These are phyloP conservation scores for Rhynchomys soricoides DNA, from an alignment of 2,113 vertebrate genomes.

Conservation along the genomic window DNA sequence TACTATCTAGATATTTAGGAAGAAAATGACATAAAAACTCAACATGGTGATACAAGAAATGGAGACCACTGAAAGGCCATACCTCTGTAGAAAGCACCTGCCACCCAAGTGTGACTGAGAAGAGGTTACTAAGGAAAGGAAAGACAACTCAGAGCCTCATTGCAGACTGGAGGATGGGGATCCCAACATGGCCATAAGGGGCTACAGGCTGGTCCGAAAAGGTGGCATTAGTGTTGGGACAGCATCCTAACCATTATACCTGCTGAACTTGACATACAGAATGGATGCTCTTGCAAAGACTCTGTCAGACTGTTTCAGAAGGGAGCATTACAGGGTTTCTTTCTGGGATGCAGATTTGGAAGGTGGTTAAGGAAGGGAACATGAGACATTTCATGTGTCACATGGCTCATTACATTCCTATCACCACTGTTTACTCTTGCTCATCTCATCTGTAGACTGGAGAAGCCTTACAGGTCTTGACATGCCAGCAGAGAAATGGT, in stretches of 20 bases:
- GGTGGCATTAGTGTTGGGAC: not conserved
- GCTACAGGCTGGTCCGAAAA: not conserved
- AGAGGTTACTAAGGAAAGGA: not conserved
- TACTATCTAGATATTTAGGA: not conserved
- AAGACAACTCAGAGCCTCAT: not conserved
- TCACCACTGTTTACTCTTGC: not conserved
- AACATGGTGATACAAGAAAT: fast-evolving
- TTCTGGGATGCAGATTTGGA: not conserved
- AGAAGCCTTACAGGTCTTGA: not conserved
- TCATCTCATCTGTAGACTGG: not conserved
- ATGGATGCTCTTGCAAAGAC: not conserved
- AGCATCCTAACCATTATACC: not conserved
- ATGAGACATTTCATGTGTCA: not conserved
- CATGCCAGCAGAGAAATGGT: not conserved
- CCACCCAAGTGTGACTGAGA: not conserved
- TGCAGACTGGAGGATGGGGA: too few species aligned
- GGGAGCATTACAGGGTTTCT: not conserved
- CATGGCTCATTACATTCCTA: not conserved
- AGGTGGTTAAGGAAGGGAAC: not conserved
- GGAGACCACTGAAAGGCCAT: not conserved
- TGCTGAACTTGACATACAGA: not conserved
- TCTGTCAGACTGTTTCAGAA: not conserved
- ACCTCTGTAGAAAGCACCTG: not conserved
- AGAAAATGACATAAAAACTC: not conserved
- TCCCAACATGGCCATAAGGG: not conserved